A percentile compares a stretch with the other conserved stretches of the same genome.
These are phyloP conservation scores for Gallinago solitaria DNA, from an alignment of 2,797 vertebrate species.

Conservation along the genomic window DNA sequence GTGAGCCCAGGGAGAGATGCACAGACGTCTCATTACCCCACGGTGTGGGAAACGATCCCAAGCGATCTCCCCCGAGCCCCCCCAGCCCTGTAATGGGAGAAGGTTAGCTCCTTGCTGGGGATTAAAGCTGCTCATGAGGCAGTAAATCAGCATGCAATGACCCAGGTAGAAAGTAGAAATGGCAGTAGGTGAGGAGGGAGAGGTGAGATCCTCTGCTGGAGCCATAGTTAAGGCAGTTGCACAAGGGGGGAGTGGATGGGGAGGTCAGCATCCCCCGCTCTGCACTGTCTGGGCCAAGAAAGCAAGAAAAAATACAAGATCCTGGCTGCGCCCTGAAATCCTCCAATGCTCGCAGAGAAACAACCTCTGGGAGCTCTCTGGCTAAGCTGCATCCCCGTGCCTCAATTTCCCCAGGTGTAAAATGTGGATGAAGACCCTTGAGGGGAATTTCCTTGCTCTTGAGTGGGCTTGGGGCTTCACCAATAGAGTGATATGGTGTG, in stretches of 20 bases:
- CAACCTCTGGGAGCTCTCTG: not conserved
- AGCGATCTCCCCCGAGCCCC: not conserved
- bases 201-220: not conserved
- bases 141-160: not conserved
- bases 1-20: not conserved
- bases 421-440: not conserved
- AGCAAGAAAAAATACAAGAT: not conserved
- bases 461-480: not conserved
- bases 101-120: not conserved
- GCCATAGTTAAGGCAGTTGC: fast-evolving
- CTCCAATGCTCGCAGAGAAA: not conserved
- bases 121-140: not conserved
- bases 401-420: not conserved
- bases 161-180: not conserved
- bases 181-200: not conserved
- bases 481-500: no score
- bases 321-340: not conserved
- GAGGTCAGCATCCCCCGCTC: fast-evolving
- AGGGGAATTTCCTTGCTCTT: not conserved
- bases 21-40: not conserved
- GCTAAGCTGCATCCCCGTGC: not conserved
- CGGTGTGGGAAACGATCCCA: not conserved
- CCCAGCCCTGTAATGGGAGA: not conserved
- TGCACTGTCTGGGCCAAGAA: not conserved
- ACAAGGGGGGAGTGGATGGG: not conserved